phyloP scores from a whole-genome alignment of 2,888 invertebrate species.

The Polymixis flavicincta region DNA sequence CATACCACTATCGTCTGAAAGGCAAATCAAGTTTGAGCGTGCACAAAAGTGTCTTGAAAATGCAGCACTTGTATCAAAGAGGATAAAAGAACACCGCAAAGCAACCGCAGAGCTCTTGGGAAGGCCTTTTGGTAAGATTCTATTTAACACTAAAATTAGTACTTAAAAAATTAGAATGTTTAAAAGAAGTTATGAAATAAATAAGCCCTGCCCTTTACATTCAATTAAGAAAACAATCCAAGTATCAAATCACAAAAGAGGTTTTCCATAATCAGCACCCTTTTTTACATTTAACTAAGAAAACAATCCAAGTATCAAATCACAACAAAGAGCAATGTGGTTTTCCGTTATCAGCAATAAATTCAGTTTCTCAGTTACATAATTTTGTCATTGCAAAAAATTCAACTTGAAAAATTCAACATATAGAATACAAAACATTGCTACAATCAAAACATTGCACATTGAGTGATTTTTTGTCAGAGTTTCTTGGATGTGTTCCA shows the following conservation, averaged over 20 bases:
- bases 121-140: conserved; percentile 82
- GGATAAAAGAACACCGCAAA: conserved; percentile 87
- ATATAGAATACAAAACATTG: background rate
- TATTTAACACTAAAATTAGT: background rate
- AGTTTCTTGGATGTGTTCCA: conserved; percentile 24
- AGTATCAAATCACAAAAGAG: too few relatives aligned
- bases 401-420: too few relatives aligned
- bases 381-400: background rate
- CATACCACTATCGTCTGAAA: conserved; percentile 82
- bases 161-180: background rate
- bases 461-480: conserved; percentile 7
- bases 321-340: background rate
- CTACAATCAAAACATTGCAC: conserved; percentile 10
- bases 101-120: conserved; percentile 88
- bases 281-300: background rate
- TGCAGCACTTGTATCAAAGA: conserved; percentile 88
- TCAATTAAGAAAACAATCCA: too few relatives aligned
- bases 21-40: conserved; percentile 86
- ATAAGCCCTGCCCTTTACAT: too few relatives aligned
- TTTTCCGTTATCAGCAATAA: background rate
- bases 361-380: background rate
- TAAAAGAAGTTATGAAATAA: background rate
- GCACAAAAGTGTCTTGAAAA: conserved; percentile 89
- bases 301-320: background rate
- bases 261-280: too few relatives aligned